Evolutionary conservation across 2,797 vertebrate genomes (phyloP), one percentile per base, ranked within the genome.

Genomic region (Gorsachius magnificus): DNA sequence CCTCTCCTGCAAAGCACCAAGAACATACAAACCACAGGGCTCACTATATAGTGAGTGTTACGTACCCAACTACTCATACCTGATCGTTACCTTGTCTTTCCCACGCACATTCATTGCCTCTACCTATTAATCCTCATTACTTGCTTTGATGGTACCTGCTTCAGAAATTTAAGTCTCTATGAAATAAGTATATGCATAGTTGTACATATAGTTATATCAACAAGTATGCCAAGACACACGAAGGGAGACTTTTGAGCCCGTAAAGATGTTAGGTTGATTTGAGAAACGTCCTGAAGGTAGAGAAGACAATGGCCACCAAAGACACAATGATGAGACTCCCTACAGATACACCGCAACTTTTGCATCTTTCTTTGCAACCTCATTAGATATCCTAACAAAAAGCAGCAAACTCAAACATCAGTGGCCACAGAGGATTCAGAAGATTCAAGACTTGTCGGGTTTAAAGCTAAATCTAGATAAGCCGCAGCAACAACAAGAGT

Each of bases 201-300:
- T 51, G 50, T 38, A 71, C 16, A 16, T 14, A 46, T 4, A 45
- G 28, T 14, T 25, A 16, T 7, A 58, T 43, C 26, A 25, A 54
- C 16, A 36, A n/a, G 53, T 22, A 25, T 0, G 3, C 14, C 9
- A 28, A 11, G 28, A 26, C 29, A 51, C 53, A 36, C 0, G 1
- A 45, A 56, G 36, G 57, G 57, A 83, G 41, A 45, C 13, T 68
- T 90, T 5, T 16, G 61, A 78, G 57, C 36, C 29, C 45, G 38
- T 17, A 48, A 8, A 38, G 29, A 56, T 19, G 17, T 11, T 54
- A 26, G 48, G 56, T 31, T 10, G 1, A 8, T 16, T 36, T 61
- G 35, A 71, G 45, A 71, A 85, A 43, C 54, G 45, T 18, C 41
- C 38, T n/a, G 28, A n/a, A 60, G 21, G 38, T 16, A 51, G 51